Percentiles rank a stretch among this genome's conserved stretches.
Evolutionary conservation across 2,113 vertebrate species (phyloP).

Genomic region (Vulpes lagopus): DNA sequence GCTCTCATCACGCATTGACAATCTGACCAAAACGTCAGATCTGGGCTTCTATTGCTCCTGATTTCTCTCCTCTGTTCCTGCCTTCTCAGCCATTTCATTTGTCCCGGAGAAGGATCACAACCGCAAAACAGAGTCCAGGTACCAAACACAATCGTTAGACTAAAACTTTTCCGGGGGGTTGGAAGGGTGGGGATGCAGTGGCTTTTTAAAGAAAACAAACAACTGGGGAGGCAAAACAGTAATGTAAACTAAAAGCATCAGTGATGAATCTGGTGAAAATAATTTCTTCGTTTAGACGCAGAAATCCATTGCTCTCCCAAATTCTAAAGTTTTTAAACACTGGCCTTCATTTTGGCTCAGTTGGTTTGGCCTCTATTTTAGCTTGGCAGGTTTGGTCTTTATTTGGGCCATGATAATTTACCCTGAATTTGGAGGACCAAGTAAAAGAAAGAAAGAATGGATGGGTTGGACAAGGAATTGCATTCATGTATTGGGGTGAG

Average conservation of each 20-base stretch:
- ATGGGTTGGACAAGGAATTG: not conserved
- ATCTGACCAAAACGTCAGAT: not conserved
- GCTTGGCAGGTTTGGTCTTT: not conserved
- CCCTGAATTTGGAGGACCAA: not conserved
- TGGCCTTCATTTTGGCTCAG: not conserved
- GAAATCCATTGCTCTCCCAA: not conserved
- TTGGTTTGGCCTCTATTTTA: not conserved
- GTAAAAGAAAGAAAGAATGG: conserved; percentile 4
- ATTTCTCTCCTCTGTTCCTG: not conserved
- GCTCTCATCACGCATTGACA: not conserved
- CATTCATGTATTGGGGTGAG: not conserved
- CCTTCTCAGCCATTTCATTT: not conserved
- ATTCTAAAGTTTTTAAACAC: conserved; percentile 19
- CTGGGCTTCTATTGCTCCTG: not conserved
- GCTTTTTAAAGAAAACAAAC: conserved; percentile 18
- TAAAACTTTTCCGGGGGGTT: not conserved
- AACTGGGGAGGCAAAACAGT: not conserved
- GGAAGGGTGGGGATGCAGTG: not conserved
- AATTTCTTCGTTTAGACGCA: not conserved
- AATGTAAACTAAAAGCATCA: not conserved
- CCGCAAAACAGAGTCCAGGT: not conserved
- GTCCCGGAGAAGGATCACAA: not conserved
- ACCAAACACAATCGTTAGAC: not conserved
- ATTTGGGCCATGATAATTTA: not conserved
- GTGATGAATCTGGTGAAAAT: not conserved